phyloP scores from a whole-genome alignment of 2,797 vertebrate genomes.

The Fratercula arctica region DNA sequence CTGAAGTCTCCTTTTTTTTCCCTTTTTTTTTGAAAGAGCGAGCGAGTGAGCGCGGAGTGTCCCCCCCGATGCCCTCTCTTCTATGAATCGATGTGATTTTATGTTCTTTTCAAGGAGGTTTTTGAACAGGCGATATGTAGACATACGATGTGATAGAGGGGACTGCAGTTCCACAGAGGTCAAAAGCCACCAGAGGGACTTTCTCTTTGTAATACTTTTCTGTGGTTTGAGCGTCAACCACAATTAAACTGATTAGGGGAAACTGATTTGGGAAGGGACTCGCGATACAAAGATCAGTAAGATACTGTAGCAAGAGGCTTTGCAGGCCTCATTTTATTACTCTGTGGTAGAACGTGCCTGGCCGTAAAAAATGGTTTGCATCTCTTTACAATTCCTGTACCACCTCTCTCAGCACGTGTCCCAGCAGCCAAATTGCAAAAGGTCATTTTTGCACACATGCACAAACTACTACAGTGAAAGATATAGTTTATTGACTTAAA shows the following conservation, averaged over 20 bases:
- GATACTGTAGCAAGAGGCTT: neutral
- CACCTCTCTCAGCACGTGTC: neutral
- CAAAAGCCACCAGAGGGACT: neutral
- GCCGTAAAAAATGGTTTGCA: neutral
- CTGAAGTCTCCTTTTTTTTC: neutral
- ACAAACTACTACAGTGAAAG: neutral
- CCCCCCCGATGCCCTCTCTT: neutral
- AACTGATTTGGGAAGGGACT: neutral
- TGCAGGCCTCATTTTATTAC: neutral
- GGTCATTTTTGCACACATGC: neutral
- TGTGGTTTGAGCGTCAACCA: neutral
- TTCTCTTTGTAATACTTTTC: neutral
- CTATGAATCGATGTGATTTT: neutral
- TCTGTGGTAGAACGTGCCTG: fast-evolving
- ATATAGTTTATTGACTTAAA: constrained; percentile 11
- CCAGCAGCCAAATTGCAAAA: neutral
- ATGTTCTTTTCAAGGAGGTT: neutral
- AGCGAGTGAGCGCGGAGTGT: neutral
- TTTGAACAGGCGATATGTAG: neutral
- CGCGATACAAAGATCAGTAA: neutral
- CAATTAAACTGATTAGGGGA: neutral
- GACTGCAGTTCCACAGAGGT: neutral
- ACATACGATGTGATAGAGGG: neutral
- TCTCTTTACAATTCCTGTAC: neutral
- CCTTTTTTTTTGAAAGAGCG: neutral